Conservation (phyloP, 2,113 vertebrate species). For the Aegypius monachus region DNA sequence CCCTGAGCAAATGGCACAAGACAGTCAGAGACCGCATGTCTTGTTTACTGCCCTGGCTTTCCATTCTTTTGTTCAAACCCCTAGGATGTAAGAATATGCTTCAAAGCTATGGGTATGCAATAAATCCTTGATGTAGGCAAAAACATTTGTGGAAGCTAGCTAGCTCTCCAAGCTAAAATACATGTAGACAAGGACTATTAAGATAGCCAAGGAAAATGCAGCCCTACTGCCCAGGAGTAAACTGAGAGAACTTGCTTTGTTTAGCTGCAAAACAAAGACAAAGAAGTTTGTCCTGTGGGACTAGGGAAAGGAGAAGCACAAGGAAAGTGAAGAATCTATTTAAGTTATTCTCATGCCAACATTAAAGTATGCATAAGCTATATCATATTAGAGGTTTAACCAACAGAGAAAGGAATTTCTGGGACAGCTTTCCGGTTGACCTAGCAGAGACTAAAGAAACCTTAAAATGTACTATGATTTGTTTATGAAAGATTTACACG, state of each 20-base stretch:
- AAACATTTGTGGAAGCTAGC: neutral
- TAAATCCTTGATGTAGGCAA: neutral
- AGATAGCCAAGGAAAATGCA: neutral
- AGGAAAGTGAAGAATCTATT: neutral
- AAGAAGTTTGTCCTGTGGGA: neutral
- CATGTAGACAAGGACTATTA: fast-evolving
- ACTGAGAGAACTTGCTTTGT: neutral
- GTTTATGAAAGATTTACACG: neutral
- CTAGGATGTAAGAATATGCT: fast-evolving
- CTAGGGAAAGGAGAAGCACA: neutral
- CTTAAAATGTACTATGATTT: neutral
- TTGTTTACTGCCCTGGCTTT: neutral
- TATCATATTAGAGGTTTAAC: neutral
- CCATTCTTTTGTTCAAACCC: neutral
- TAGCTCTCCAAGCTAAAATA: neutral
- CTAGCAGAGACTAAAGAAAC: conserved; percentile 16
- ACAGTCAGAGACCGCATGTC: fast-evolving
- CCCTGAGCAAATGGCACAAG: neutral
- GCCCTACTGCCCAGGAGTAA: neutral
- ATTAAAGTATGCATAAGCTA: neutral
- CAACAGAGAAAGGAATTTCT: neutral
- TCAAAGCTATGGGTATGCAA: neutral
- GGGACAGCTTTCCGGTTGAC: conserved; percentile 26
- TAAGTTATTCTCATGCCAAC: neutral
- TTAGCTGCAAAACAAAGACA: neutral